Percentiles rank a stretch among this genome's conserved stretches.
Conservation (phyloP, 2,113 vertebrate species). For the Stigmatopora nigra region DNA sequence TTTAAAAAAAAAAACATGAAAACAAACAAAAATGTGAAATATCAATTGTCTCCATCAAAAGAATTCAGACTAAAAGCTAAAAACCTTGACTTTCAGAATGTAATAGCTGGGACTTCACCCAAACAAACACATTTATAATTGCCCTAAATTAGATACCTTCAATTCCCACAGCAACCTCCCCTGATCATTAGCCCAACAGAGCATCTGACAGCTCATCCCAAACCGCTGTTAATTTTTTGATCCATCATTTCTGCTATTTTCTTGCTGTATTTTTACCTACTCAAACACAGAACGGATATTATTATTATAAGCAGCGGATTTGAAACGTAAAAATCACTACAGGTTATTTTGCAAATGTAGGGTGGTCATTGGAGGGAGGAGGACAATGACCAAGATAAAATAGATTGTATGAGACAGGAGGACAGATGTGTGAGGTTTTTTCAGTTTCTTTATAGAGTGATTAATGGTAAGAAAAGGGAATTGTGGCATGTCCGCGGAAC, state of each 20-base stretch:
- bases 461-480: constrained; percentile 27
- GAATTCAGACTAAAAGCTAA: background rate
- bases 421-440: constrained; percentile 14
- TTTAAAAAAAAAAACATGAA: background rate
- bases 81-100: background rate
- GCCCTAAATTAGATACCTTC: constrained; percentile 44
- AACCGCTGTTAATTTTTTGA: constrained; percentile 48
- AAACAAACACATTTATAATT: constrained; percentile 6
- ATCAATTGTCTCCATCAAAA: background rate
- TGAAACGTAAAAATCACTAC: constrained; percentile 45
- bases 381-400: constrained; percentile 23
- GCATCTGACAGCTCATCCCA: constrained; percentile 60
- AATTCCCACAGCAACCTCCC: constrained; percentile 48
- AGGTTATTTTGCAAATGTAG: constrained; percentile 44
- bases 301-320: constrained; percentile 58
- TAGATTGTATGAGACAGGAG: constrained; percentile 16
- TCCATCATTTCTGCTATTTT: constrained; percentile 54
- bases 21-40: too few relatives aligned
- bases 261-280: constrained; percentile 63
- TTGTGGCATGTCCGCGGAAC: constrained; percentile 23
- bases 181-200: constrained; percentile 65
- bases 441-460: constrained; percentile 32
- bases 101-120: background rate
- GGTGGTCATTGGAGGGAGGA: constrained; percentile 1
- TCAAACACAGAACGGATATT: constrained; percentile 58